These are phyloP conservation scores for Perizoma flavofasciatum DNA, from an alignment of 2,888 invertebrate species.

Conservation along the genomic window DNA sequence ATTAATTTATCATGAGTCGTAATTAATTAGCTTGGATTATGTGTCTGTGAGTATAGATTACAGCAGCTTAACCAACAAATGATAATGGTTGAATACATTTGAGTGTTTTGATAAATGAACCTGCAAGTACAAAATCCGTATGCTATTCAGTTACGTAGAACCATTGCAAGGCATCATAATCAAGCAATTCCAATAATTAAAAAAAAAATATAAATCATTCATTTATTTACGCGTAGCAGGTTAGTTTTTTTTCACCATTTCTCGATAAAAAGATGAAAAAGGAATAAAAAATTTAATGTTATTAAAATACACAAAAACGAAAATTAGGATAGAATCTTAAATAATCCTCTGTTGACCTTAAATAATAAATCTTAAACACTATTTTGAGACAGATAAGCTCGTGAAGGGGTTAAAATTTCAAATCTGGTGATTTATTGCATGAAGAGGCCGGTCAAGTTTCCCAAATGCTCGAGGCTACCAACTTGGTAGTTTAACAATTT, in stretches of 20 bases:
- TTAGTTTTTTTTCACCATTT: no score
- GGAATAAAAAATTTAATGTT: neutral
- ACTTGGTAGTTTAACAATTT: no score
- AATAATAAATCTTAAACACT: constrained; percentile 24
- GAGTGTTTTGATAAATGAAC: no score
- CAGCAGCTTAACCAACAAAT: neutral
- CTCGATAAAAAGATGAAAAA: no score
- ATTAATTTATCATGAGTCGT: constrained; percentile 17
- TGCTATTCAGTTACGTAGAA: no score
- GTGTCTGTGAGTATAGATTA: neutral
- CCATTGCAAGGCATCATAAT: no score
- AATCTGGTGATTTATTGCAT: constrained; percentile 61
- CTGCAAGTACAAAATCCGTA: no score
- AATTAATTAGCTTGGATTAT: constrained; percentile 20
- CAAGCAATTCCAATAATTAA: no score
- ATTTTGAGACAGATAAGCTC: constrained; percentile 32
- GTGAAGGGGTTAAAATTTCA: constrained; percentile 53
- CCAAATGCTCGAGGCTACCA: constrained; percentile 42
- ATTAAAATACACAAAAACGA: constrained; percentile 8
- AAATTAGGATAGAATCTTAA: neutral
- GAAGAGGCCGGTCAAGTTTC: constrained; percentile 43
- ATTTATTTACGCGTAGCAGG: no score
- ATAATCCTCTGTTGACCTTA: constrained; percentile 13
- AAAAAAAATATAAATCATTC: no score
- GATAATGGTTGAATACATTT: no score